phyloP scores from a whole-genome alignment of 53 echinoderm and acorn worm genomes.

The Luidia sarsii region DNA sequence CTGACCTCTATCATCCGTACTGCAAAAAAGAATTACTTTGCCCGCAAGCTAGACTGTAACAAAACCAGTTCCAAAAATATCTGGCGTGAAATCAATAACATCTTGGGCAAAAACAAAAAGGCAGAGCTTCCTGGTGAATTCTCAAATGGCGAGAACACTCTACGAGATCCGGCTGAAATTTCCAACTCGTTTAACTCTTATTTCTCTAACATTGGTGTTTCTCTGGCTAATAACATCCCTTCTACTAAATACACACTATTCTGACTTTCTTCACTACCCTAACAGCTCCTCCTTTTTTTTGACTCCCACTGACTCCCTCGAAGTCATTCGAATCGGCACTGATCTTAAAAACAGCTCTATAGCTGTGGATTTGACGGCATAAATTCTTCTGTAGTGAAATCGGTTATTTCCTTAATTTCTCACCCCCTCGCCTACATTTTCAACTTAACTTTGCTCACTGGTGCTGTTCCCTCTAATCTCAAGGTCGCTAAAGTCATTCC shows the following conservation, averaged over 20 bases:
- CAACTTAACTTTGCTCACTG: conserved; percentile 13
- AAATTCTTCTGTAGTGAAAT: background rate
- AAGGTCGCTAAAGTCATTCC: conserved; percentile 11
- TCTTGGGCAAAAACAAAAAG: too few relatives aligned
- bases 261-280: background rate
- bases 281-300: background rate
- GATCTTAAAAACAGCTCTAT: background rate
- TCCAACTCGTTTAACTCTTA: background rate
- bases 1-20: background rate
- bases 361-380: conserved; percentile 16
- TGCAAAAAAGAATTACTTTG: too few relatives aligned
- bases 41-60: too few relatives aligned
- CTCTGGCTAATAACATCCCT: background rate
- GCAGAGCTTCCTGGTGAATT: background rate
- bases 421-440: conserved; percentile 7
- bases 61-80: too few relatives aligned
- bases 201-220: conserved; percentile 2
- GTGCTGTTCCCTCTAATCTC: conserved; percentile 1
- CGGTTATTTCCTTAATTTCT: conserved; percentile 1
- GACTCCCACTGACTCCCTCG: background rate
- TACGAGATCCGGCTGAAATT: background rate
- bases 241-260: background rate
- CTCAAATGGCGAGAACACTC: background rate
- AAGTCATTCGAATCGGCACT: background rate
- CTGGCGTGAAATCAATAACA: too few relatives aligned